Conservation (phyloP, 2,797 vertebrate genomes). For the Pelodytes ibericus region DNA sequence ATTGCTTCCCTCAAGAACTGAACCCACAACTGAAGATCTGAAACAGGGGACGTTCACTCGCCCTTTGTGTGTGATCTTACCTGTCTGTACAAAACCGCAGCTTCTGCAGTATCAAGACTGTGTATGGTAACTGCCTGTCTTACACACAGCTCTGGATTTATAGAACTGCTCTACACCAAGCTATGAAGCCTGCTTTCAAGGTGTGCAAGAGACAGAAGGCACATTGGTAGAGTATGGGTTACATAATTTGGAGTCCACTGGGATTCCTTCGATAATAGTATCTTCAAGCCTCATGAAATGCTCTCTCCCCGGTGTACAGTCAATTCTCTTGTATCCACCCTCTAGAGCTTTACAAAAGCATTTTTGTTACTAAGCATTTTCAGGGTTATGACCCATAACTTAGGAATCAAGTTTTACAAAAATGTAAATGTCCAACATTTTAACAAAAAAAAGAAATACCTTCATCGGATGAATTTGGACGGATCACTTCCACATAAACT, state of each 20-base stretch:
- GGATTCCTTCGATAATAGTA: conserved; percentile 31
- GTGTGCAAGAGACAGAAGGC: background rate
- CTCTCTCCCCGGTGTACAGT: conserved; percentile 10
- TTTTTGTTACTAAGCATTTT: conserved; percentile 7
- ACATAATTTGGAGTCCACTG: conserved; percentile 22
- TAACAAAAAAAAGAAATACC: conserved; percentile 63
- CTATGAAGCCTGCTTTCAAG: conserved; percentile 17
- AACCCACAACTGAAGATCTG: conserved; percentile 42
- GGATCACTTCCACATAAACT: conserved; percentile 78
- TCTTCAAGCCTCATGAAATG: conserved; percentile 33
- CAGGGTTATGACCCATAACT: conserved; percentile 1
- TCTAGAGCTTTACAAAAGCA: conserved; percentile 11
- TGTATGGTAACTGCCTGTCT: conserved; percentile 3
- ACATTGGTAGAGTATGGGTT: conserved; percentile 19
- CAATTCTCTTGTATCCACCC: background rate
- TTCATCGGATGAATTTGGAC: conserved; percentile 68
- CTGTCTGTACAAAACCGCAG: conserved; percentile 43
- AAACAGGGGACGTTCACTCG: conserved; percentile 1
- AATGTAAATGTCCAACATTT: background rate
- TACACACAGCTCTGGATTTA: background rate
- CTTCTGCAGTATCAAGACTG: conserved; percentile 3
- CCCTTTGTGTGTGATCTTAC: conserved; percentile 38
- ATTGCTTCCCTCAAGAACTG: conserved; percentile 46
- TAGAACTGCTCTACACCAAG: background rate
- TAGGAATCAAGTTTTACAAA: background rate